Percentiles rank a stretch among this genome's conserved stretches.
These are phyloP conservation scores for Neodon shergylaensis DNA, from an alignment of 2,113 vertebrate genomes.

Conservation along the genomic window DNA sequence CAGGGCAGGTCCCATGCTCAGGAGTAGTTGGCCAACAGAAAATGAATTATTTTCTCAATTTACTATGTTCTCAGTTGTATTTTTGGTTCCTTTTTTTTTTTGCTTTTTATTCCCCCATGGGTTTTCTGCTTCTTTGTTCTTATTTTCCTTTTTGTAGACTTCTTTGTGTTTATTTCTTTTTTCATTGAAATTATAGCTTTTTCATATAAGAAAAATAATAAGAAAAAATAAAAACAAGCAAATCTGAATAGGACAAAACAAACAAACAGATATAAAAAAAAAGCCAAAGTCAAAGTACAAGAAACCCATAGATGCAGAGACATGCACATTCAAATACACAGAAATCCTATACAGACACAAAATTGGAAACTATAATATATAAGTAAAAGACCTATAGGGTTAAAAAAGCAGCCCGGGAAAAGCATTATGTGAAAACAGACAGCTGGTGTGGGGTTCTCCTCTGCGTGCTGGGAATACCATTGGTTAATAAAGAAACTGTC, in stretches of 20 bases:
- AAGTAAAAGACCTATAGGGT: not conserved
- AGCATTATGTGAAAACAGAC: not conserved
- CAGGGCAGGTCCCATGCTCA: not conserved
- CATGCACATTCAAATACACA: not conserved
- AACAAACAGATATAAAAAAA: not conserved
- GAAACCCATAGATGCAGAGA: not conserved
- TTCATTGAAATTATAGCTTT: not conserved
- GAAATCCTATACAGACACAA: not conserved
- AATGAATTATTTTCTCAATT: not conserved
- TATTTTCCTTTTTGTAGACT: not conserved
- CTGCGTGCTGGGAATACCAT: too few relatives aligned
- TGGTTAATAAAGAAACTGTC: too few relatives aligned
- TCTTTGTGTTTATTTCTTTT: not conserved
- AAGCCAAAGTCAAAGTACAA: not conserved
- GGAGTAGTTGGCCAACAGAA: not conserved
- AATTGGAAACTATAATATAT: not conserved
- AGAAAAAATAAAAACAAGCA: not conserved
- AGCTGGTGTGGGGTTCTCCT: not conserved
- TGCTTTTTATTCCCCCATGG: not conserved
- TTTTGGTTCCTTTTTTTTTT: not conserved
- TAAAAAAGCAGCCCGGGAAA: not conserved
- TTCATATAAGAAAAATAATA: not conserved
- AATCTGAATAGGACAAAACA: not conserved
- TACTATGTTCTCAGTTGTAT: not conserved
- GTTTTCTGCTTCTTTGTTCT: not conserved